Conservation (phyloP, 2,888 invertebrate genomes). For the Adelphocoris suturalis region DNA sequence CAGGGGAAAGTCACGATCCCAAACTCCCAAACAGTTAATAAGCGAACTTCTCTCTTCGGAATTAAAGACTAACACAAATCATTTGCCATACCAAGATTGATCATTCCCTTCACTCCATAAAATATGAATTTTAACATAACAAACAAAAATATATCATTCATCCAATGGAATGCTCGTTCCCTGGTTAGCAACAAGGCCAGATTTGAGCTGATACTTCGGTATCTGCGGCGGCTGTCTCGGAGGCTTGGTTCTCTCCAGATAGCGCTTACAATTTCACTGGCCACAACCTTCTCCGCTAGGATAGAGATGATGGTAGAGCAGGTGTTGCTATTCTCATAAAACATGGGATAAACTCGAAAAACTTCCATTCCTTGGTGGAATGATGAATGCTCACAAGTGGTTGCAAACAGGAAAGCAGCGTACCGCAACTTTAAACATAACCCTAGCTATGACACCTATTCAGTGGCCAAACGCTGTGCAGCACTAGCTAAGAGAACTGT, state of each 20-base stretch:
- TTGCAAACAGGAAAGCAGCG: background rate
- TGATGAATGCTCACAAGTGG: background rate
- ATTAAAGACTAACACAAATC: too few relatives aligned
- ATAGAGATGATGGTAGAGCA: background rate
- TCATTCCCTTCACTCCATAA: too few relatives aligned
- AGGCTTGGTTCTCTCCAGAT: background rate
- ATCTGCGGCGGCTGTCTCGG: background rate
- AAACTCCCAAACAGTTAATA: too few relatives aligned
- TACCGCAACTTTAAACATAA: too few relatives aligned
- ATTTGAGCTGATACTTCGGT: background rate
- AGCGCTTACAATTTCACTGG: too few relatives aligned
- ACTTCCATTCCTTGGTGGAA: background rate
- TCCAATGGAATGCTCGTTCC: constrained; percentile 53
- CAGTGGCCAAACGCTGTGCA: background rate
- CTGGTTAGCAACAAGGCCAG: constrained; percentile 36
- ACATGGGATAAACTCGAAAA: background rate
- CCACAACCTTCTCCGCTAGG: too few relatives aligned
- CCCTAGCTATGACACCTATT: too few relatives aligned
- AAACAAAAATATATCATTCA: constrained; percentile 12
- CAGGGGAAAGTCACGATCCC: too few relatives aligned
- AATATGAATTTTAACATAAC: too few relatives aligned
- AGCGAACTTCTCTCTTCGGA: too few relatives aligned
- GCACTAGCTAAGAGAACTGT: background rate
- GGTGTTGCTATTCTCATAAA: too few relatives aligned
- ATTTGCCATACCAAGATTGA: too few relatives aligned